Conservation (phyloP, 2,113 vertebrate species). For the Globicephala melas region DNA sequence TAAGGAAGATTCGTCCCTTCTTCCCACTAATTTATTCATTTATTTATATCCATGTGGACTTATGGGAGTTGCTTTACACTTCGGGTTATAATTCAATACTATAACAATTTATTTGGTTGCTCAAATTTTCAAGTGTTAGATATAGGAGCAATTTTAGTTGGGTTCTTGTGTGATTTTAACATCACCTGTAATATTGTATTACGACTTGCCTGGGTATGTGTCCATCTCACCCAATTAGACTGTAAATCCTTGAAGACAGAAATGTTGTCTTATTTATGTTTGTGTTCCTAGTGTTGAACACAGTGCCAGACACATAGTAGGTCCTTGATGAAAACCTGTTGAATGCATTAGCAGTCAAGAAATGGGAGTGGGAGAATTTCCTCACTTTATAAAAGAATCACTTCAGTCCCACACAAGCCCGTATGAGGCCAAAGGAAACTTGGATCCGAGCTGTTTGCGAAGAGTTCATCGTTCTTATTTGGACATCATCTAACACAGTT, state of each 20-base stretch:
- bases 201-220: neutral
- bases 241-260: neutral
- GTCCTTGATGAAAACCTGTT: neutral
- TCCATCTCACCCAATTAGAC: neutral
- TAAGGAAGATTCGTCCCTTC: neutral
- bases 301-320: neutral
- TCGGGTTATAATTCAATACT: neutral
- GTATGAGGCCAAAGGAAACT: neutral
- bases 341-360: neutral
- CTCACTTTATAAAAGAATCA: neutral
- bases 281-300: neutral
- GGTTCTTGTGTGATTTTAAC: neutral
- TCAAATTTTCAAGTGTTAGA: conserved; percentile 16
- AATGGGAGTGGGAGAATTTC: neutral
- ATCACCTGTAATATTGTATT: neutral
- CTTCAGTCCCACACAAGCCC: neutral
- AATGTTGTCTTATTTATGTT: neutral
- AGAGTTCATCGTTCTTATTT: neutral
- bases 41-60: neutral
- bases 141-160: conserved; percentile 28
- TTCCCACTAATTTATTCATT: neutral
- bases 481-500: neutral
- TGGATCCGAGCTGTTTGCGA: neutral
- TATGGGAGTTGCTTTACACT: neutral
- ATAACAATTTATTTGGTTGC: neutral